Conservation (phyloP, 2,888 invertebrate genomes). For the Phrixothrix hirtus region DNA sequence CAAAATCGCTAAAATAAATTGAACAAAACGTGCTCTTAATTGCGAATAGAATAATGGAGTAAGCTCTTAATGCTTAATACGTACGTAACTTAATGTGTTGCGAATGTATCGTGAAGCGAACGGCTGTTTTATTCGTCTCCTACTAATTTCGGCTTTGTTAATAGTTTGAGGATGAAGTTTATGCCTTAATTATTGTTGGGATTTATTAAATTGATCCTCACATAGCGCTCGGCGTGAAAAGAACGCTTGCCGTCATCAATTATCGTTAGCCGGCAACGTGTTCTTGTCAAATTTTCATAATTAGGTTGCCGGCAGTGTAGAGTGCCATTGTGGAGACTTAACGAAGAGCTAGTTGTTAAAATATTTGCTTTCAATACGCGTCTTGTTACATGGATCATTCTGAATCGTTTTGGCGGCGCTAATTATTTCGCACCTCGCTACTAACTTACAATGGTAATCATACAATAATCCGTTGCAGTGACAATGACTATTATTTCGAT, state of each 20-base stretch:
- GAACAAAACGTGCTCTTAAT: slow-evolving; percentile 32
- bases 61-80: slow-evolving; percentile 36
- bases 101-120: slow-evolving; percentile 45
- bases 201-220: slow-evolving; percentile 52
- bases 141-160: slow-evolving; percentile 53
- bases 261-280: slow-evolving; percentile 53
- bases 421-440: slow-evolving; percentile 43
- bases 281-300: slow-evolving; percentile 56
- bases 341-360: slow-evolving; percentile 49
- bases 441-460: slow-evolving; percentile 32
- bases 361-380: slow-evolving; percentile 43
- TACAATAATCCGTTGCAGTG: slow-evolving; percentile 34
- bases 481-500: slow-evolving; percentile 36
- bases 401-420: slow-evolving; percentile 38
- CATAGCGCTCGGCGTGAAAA: slow-evolving; percentile 45
- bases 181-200: slow-evolving; percentile 52
- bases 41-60: slow-evolving; percentile 45
- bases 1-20: slow-evolving; percentile 24
- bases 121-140: slow-evolving; percentile 47
- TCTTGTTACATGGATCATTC: slow-evolving; percentile 35
- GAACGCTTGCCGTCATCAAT: slow-evolving; percentile 46
- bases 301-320: slow-evolving; percentile 51
- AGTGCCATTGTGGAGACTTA: slow-evolving; percentile 51
- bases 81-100: slow-evolving; percentile 41
- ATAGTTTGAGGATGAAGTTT: slow-evolving; percentile 53